phyloP scores from a whole-genome alignment of 2,113 vertebrate species.

The Serinus canaria region DNA sequence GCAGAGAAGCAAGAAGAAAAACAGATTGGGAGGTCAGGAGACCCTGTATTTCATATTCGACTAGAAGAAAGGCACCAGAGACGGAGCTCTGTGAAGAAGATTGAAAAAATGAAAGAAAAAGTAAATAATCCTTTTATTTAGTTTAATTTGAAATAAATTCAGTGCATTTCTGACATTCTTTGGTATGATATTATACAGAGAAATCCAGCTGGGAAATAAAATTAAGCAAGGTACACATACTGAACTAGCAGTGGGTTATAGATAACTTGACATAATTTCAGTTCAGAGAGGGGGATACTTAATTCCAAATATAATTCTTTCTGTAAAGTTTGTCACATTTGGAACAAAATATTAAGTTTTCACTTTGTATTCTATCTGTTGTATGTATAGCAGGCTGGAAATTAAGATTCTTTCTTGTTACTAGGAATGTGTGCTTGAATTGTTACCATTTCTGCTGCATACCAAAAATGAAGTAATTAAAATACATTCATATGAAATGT shows the following conservation, averaged over 20 bases:
- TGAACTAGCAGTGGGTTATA: neutral
- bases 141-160: conserved; percentile 11
- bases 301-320: neutral
- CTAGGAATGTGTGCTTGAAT: neutral
- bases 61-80: conserved; percentile 91
- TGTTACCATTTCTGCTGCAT: neutral
- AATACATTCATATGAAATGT: neutral
- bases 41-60: conserved; percentile 90
- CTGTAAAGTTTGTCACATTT: neutral
- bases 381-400: neutral
- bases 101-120: conserved; percentile 99
- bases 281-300: neutral
- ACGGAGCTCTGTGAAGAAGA: conserved; percentile 97
- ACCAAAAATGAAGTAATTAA: neutral
- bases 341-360: conserved; percentile 16
- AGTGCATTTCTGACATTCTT: neutral
- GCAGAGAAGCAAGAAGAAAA: conserved; percentile 98
- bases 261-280: neutral
- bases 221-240: neutral
- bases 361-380: neutral
- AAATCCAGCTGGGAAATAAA: neutral
- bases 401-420: neutral
- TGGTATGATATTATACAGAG: neutral
- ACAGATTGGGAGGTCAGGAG: conserved; percentile 87
- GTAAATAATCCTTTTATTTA: conserved; percentile 67